Conservation (phyloP, 2,797 vertebrate genomes). For the Muraenolepis orangiensis region DNA sequence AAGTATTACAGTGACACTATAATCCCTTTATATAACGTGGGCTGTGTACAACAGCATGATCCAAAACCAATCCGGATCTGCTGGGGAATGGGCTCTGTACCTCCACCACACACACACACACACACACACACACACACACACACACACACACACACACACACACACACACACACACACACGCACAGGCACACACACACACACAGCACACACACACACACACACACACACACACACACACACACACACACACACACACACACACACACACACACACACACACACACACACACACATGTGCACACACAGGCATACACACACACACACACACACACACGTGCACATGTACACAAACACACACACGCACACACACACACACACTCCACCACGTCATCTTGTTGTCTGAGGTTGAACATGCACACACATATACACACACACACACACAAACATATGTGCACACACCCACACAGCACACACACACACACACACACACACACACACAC, state of each 20-base stretch:
- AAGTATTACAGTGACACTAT: no score
- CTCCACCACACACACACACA: neutral
- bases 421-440: neutral
- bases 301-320: neutral
- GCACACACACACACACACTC: neutral
- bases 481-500: conserved; percentile 5
- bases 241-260: neutral
- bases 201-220: neutral
- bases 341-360: neutral
- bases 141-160: neutral
- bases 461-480: neutral
- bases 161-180: neutral
- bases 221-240: neutral
- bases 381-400: no score
- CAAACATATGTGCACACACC: neutral
- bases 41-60: neutral
- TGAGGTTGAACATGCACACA: no score
- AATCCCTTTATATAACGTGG: no score
- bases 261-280: no score
- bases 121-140: neutral
- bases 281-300: neutral
- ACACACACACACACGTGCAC: neutral
- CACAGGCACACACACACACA: neutral
- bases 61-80: neutral
- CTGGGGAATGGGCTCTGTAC: neutral